Conservation (phyloP, 92 coral and sea anemone species). For the Micromussa lordhowensis region DNA sequence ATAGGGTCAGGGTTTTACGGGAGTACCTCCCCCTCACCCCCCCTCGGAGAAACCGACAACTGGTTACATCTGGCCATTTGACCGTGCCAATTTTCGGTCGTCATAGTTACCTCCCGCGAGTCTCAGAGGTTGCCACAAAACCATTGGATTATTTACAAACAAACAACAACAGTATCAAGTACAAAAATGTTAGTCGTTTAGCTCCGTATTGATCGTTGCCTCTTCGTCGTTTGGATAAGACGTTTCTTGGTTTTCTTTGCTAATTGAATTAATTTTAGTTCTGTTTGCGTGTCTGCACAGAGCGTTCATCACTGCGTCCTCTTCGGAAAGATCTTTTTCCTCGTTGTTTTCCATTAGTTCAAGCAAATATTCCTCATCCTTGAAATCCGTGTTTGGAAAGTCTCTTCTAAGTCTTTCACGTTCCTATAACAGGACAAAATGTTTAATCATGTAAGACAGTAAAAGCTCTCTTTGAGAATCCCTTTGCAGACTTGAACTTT, state of each 20-base stretch:
- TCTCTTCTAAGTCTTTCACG: slow-evolving; percentile 56
- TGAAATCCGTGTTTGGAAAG: slow-evolving; percentile 59
- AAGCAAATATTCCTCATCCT: slow-evolving; percentile 54
- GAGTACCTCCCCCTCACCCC: too few species aligned
- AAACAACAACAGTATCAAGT: background rate
- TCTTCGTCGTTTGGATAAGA: background rate
- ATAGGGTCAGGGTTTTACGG: too few species aligned
- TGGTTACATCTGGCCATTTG: background rate
- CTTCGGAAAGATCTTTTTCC: slow-evolving; percentile 11
- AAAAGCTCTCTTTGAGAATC: too few species aligned
- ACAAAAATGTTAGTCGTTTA: background rate
- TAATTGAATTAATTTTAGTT: slow-evolving; percentile 26
- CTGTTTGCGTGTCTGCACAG: slow-evolving; percentile 12
- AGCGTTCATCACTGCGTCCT: slow-evolving; percentile 34
- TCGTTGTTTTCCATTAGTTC: slow-evolving; percentile 34
- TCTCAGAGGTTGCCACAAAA: background rate
- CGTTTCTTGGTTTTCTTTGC: slow-evolving; percentile 18
- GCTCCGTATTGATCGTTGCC: background rate
- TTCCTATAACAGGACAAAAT: slow-evolving; percentile 33
- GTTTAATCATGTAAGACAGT: background rate
- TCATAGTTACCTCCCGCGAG: background rate
- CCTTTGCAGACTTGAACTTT: too few species aligned
- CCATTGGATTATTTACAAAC: background rate
- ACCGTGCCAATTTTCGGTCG: background rate
- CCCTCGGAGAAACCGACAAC: too few species aligned